Conservation (phyloP, 2,888 invertebrate species). For the Scaptomyza polygonia region DNA sequence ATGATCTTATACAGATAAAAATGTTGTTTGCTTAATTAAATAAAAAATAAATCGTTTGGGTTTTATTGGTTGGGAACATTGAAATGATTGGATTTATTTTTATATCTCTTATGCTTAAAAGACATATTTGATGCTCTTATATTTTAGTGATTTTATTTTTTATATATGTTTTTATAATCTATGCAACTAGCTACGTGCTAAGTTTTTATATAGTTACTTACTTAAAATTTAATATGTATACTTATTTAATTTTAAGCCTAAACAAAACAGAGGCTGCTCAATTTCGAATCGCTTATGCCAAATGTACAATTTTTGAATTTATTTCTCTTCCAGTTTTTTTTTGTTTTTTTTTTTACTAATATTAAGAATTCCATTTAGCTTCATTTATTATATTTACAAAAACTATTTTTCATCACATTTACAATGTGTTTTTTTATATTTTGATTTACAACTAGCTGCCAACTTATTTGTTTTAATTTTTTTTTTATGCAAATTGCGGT, state of each 20-base stretch:
- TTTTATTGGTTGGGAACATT: conserved; percentile 44
- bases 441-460: conserved; percentile 22
- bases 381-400: conserved; percentile 41
- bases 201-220: conserved; percentile 13
- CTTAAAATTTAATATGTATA: not conserved
- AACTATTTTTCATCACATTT: conserved; percentile 64
- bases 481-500: conserved; percentile 40
- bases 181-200: conserved; percentile 72
- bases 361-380: conserved; percentile 21
- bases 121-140: conserved; percentile 17
- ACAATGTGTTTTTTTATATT: conserved; percentile 45
- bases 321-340: conserved; percentile 2
- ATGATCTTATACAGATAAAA: conserved; percentile 27
- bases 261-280: conserved; percentile 69
- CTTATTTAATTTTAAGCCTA: conserved; percentile 39
- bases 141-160: conserved; percentile 31
- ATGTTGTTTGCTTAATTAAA: conserved; percentile 1
- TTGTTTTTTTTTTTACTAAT: not conserved
- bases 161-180: conserved; percentile 58
- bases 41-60: conserved; percentile 50
- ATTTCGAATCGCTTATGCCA: conserved; percentile 65
- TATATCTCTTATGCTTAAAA: conserved; percentile 1
- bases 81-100: conserved; percentile 36
- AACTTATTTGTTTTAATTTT: not conserved
- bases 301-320: conserved; percentile 56